A percentile compares a stretch with the other conserved stretches of the same genome.
Conservation (phyloP, 2,113 vertebrate species). For the Pachyramphus minor region DNA sequence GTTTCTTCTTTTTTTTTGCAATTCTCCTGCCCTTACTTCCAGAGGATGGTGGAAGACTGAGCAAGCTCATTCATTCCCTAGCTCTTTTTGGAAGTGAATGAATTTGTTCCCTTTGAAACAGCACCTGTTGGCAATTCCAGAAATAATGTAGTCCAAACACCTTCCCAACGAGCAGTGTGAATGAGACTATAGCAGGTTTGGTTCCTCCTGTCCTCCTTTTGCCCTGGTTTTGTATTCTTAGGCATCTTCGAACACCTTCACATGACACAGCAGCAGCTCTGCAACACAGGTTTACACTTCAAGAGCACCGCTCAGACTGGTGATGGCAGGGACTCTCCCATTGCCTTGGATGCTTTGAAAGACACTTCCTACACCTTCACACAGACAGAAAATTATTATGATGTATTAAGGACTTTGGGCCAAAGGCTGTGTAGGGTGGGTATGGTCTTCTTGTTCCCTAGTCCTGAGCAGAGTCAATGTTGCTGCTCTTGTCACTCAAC, state of each 20-base stretch:
- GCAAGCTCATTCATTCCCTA: background rate
- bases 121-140: background rate
- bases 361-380: background rate
- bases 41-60: background rate
- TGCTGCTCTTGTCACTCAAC: background rate
- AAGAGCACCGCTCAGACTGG: background rate
- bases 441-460: background rate
- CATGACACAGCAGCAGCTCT: accelerated
- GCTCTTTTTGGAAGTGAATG: background rate
- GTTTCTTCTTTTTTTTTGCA: background rate
- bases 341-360: background rate
- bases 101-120: background rate
- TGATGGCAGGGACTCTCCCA: background rate
- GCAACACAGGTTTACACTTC: background rate
- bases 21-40: background rate
- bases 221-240: background rate
- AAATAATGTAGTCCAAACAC: background rate
- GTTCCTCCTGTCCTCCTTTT: background rate
- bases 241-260: accelerated
- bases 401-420: background rate
- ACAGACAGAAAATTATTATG: background rate
- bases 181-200: background rate
- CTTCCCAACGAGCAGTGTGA: background rate
- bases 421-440: background rate
- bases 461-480: background rate